Conservation (phyloP, 2,797 vertebrate genomes). For the Microtus obscurus region DNA sequence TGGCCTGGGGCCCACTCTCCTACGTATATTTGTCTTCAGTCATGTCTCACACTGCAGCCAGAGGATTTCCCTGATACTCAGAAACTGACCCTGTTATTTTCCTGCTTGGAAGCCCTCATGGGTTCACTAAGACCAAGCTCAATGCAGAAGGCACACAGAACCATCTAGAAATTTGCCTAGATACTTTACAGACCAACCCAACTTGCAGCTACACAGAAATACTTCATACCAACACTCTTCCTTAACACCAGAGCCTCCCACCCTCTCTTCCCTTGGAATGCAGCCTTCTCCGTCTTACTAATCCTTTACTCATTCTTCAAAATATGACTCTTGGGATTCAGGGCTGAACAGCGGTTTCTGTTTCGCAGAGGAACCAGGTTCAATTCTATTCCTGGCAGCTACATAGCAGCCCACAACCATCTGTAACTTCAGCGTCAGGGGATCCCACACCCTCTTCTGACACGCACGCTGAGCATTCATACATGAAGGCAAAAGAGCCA, state of each 20-base stretch:
- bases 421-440: neutral
- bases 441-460: neutral
- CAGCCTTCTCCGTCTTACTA: neutral
- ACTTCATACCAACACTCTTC: neutral
- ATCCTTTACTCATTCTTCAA: conserved; percentile 22
- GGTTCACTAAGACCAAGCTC: neutral
- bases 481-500: neutral
- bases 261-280: neutral
- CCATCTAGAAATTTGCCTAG: neutral
- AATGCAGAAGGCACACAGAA: neutral
- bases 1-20: neutral
- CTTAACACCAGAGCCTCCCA: neutral
- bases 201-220: neutral
- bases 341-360: neutral
- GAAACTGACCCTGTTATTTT: neutral
- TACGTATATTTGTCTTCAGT: neutral
- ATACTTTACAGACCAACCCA: neutral
- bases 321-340: neutral
- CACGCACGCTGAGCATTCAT: neutral
- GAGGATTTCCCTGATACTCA: neutral
- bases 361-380: neutral
- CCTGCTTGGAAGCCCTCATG: neutral
- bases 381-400: neutral
- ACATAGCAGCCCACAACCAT: neutral
- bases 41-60: neutral